Conservation (phyloP, 2,797 vertebrate genomes). For the Orestias chungarensis region DNA sequence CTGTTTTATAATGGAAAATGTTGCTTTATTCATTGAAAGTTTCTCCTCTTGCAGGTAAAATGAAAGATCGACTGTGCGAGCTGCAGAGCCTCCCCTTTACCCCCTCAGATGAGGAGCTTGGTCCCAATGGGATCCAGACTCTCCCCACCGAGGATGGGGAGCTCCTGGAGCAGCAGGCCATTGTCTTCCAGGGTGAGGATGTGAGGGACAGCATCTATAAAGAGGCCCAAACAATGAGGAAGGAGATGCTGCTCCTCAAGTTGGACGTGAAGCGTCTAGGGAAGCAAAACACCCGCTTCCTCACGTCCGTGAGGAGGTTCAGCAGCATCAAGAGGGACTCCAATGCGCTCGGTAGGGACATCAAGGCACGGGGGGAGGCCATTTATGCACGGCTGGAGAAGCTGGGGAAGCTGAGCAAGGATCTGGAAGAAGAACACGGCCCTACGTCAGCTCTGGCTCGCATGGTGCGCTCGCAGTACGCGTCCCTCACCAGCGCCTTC, state of each 20-base stretch:
- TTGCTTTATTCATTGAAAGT: neutral
- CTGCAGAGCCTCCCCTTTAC: constrained; percentile 73
- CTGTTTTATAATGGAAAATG: neutral
- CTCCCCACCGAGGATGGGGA: constrained; percentile 38
- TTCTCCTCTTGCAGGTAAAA: constrained; percentile 77
- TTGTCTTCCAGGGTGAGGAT: constrained; percentile 88
- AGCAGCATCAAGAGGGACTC: constrained; percentile 98
- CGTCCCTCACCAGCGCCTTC: constrained; percentile 84
- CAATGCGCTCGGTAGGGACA: constrained; percentile 89
- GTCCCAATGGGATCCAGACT: constrained; percentile 6
- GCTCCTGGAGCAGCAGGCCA: constrained; percentile 59
- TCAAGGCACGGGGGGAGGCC: constrained; percentile 87
- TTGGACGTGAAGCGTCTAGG: constrained; percentile 87
- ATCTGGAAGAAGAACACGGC: constrained; percentile 80
- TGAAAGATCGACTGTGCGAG: constrained; percentile 92
- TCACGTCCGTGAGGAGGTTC: constrained; percentile 93
- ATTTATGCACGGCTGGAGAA: constrained; percentile 86
- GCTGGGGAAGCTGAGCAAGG: constrained; percentile 79
- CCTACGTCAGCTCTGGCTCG: constrained; percentile 82
- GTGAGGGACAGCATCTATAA: constrained; percentile 84
- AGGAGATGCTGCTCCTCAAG: constrained; percentile 84
- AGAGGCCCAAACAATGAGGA: constrained; percentile 85
- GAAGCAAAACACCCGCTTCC: constrained; percentile 93
- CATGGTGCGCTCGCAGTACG: constrained; percentile 84
- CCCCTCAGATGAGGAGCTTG: constrained; percentile 16